Evolutionary conservation across 2,888 invertebrate species (phyloP), one percentile per base, ranked within the genome.

Genomic region (Tineola bisselliella): DNA sequence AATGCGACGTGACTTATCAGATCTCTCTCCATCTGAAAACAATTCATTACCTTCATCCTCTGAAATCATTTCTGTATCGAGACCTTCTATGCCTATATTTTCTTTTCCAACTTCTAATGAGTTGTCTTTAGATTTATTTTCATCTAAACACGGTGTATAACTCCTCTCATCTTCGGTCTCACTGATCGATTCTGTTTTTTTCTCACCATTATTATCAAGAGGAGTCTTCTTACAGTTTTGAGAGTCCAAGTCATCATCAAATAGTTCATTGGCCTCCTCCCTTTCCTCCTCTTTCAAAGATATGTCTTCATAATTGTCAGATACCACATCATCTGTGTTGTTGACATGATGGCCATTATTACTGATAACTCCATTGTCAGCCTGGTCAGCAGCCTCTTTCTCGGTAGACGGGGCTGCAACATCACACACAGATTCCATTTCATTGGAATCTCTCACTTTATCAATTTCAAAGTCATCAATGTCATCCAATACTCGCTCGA

Each of bases 51-150:
- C 90, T 69, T 91, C 92, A 64, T 92, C 92, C 70, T 92, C 92
- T 0, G 93, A 93, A 66, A 93, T 92, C 74, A 92, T 83, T 77
- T 93, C 93, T 0, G 93, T 93, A 67, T 91, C 92, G 64, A 93
- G 88, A 1, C 90, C 92, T 66, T 84, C 88, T 61, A 89, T 74
- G 0, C 84, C 88, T n/a, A 66, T 64, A 48, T 74, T 77, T n/a
- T 77, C 81, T 62, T 76, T 78, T 33, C 78, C 80, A 1, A 71
- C 69, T 61, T 81, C 84, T 38, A 78, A 66, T 1, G 83, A 79
- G 0, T 75, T 76, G 62, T 81, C 82, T 63, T 79, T 75, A 25
- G 82, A 87, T 66, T 88, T 89, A 67, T 88, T 87, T 72, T 92
- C 92, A 74, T 92, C 92, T 61, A 92, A 83, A 66, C 92, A 92